Base-by-base conservation (phyloP, 2,888 invertebrate genomes). In the Dicycla oo region DNA sequence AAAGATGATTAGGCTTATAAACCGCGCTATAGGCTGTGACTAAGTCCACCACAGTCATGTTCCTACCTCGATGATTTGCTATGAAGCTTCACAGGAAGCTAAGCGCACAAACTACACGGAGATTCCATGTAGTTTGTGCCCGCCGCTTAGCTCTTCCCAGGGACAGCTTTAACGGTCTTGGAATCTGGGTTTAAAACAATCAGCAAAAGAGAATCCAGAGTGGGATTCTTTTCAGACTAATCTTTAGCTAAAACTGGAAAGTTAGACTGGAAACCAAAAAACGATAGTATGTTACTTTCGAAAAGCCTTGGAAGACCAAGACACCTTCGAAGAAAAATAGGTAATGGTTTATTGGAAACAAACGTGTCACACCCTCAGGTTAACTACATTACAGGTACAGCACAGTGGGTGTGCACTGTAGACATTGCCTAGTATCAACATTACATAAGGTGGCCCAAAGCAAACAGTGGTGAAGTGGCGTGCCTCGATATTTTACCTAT, bases 361-460 rank as follows among this genome's bases (percentile, higher is more conserved):
- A 43, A 78, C 40, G 56, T 73, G 78, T 72, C 79, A 51, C 73
- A 54, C 73, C 67, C 69, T 64, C 56, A 45, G 49, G 63, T 77
- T 85, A 83, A 77, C 66, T 80, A 83, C 72, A 73, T 70, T 57
- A 61, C 61, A 18, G 57, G 51, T 56, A 57, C 47, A 57, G 45
- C 30, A 49, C 61, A 54, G 66, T 63, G 75, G 85, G 85, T 75
- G 83, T 73, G 84, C 56, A 66, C 68, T 83, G 84, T 83, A 76
- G 73, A 84, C 86, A 78, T 81, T 81, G 70, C 30, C 63, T 40
- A 64, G 73, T 69, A 77, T 81, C 63, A 81, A 84, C 69, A 76
- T 83, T 74, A 71, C 66, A 70, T 74, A 72, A 73, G 81, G 83
- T 74, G 69, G 63, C 58, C 75, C 60, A 75, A 70, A 62, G 62